phyloP scores from a whole-genome alignment of 2,888 invertebrate genomes.

The Caenorhabditis parvicauda region DNA sequence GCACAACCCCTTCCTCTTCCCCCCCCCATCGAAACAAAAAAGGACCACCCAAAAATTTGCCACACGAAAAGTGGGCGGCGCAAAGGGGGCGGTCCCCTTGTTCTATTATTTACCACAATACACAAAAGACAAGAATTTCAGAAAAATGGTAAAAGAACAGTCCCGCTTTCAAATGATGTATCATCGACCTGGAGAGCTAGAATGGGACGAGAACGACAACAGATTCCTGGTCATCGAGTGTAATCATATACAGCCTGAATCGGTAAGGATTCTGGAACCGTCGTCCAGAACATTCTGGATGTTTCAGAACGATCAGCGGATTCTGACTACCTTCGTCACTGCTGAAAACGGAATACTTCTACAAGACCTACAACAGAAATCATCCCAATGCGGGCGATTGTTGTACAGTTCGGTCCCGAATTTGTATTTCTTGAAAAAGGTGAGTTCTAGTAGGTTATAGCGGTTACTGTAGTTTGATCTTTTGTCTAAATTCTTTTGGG shows the following conservation, averaged over 20 bases:
- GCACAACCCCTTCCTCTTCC: too few species aligned
- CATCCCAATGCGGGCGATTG: constrained; percentile 64
- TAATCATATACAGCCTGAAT: constrained; percentile 46
- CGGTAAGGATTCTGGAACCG: too few species aligned
- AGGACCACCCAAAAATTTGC: too few species aligned
- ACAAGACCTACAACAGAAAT: constrained; percentile 70
- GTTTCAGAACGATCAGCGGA: constrained; percentile 30
- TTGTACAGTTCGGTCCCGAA: constrained; percentile 69
- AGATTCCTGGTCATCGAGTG: constrained; percentile 84
- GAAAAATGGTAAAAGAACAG: constrained; percentile 64
- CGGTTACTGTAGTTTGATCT: not conserved
- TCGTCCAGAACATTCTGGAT: constrained; percentile 15
- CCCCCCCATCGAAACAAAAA: too few species aligned
- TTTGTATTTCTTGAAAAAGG: constrained; percentile 67
- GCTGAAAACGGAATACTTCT: constrained; percentile 73
- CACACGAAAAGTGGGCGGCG: too few species aligned
- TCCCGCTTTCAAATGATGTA: constrained; percentile 49
- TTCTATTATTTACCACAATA: too few species aligned
- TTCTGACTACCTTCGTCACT: constrained; percentile 74
- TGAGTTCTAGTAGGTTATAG: constrained; percentile 20
- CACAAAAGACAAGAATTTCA: too few species aligned
- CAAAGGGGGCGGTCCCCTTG: too few species aligned
- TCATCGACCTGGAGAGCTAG: constrained; percentile 69
- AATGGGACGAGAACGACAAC: constrained; percentile 86
- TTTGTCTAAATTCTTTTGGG: not conserved